A percentile compares a stretch with the other conserved stretches of the same genome.
phyloP scores from a whole-genome alignment of 2,113 vertebrate genomes.

The Coreoperca whiteheadi region DNA sequence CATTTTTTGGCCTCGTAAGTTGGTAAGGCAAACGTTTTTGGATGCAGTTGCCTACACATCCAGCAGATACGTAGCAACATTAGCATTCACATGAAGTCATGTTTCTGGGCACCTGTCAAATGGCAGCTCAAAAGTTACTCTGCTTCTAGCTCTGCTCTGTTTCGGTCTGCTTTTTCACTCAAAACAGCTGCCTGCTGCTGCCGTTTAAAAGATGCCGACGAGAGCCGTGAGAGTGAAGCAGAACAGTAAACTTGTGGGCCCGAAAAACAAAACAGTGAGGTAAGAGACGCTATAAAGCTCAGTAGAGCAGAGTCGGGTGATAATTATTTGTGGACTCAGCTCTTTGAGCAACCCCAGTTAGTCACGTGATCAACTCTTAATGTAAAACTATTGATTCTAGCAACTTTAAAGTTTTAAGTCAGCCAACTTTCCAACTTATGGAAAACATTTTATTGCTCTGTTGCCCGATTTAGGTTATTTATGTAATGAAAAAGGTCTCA shows the following conservation, averaged over 20 bases:
- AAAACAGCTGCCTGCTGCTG: background rate
- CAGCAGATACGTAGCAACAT: background rate
- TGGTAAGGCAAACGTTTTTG: background rate
- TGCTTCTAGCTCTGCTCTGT: background rate
- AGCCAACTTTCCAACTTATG: background rate
- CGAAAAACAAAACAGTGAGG: background rate
- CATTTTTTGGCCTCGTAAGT: no score
- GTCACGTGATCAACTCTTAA: background rate
- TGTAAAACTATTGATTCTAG: slow-evolving; percentile 7
- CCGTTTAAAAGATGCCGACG: background rate
- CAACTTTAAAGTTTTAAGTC: slow-evolving; percentile 7
- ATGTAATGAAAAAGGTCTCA: background rate
- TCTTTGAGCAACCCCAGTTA: background rate
- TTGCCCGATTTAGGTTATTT: background rate
- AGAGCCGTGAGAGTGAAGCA: background rate
- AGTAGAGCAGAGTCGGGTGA: background rate
- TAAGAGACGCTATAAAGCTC: background rate
- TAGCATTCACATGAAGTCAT: background rate
- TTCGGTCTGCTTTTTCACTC: background rate
- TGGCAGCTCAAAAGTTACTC: background rate
- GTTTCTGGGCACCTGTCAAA: background rate
- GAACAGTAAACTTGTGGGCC: background rate
- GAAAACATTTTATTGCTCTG: background rate
- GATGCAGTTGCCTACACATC: background rate
- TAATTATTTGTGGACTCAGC: background rate